Conservation (phyloP, 35 echinoderm and acorn worm species). For the Lytechinus pictus region DNA sequence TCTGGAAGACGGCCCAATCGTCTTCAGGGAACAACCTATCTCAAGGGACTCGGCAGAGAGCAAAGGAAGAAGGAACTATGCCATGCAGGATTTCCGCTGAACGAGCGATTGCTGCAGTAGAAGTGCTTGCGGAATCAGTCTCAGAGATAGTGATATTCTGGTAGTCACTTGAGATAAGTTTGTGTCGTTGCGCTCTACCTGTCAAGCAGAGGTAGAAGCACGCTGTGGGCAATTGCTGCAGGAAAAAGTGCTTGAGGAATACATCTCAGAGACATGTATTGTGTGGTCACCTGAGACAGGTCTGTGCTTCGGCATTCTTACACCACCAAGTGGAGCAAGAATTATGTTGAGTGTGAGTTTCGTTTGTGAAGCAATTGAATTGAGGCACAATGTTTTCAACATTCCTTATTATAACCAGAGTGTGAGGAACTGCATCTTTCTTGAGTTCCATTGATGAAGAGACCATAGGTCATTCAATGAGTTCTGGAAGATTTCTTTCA, state of each 20-base stretch:
- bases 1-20: constrained; percentile 82
- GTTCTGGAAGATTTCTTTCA: too few species aligned
- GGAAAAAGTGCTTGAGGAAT: not conserved
- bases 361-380: not conserved
- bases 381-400: not conserved
- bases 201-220: not conserved
- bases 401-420: too few species aligned
- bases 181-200: constrained; percentile 11
- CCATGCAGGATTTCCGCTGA: not conserved
- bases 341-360: not conserved
- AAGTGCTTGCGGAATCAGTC: not conserved
- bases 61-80: constrained; percentile 14
- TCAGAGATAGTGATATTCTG: too few species aligned
- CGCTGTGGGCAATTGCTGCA: not conserved
- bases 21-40: constrained; percentile 84
- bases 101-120: not conserved
- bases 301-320: not conserved
- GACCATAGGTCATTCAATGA: too few species aligned
- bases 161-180: constrained; percentile 58
- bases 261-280: not conserved
- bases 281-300: too few species aligned
- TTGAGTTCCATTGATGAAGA: too few species aligned
- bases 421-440: too few species aligned
- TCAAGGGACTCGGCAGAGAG: constrained; percentile 43
- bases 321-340: not conserved